Evolutionary conservation across 2,113 vertebrate species (phyloP), one percentile per base, ranked within the genome.

Genomic region (Cebidichthys violaceus): DNA sequence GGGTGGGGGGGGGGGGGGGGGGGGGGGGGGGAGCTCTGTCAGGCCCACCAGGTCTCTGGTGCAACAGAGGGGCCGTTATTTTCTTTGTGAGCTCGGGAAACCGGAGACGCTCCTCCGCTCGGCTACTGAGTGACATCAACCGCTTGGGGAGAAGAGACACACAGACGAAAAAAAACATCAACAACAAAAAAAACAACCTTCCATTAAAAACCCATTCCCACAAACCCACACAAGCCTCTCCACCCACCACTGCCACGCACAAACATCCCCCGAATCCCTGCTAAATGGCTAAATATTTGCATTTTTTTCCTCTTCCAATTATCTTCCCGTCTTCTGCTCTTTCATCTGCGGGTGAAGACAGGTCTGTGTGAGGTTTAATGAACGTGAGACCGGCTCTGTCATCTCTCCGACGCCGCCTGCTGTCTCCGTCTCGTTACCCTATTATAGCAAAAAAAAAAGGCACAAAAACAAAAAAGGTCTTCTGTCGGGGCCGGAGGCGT

Each of bases 31-130:
- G 55, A 73, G 52, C 73, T 24, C 60, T 24, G 31, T 74, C 47
- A 67, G 55, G 55, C 77, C 70, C 75, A 74, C 64, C 59, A 3
- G 66, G 80, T 83, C 84, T 83, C 75, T 8, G 9, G 62, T 8
- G 71, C 84, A 84, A 88, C 84, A 88, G 80, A 86, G 81, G 9
- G 39, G n/a, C 75, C 64, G 62, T 81, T 88, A 81, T 92, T 79
- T 74, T 73, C 82, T 91, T 91, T 89, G 86, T 90, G 68, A 66
- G 71, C 27, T 27, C 47, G 2, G 70, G 86, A 90, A 92, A 90
- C 86, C 31, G 24, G 88, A 92, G 88, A 90, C 73, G 86, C 72
- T 89, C 82, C 85, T 77, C 73, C 22, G n/a, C 72, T 79, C 72
- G 20, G 71, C 75, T 75, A 77, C 75, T 79, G 89, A 88, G 77